These are phyloP conservation scores for Thamnaconus septentrionalis DNA, from an alignment of 2,113 vertebrate species.

Conservation along the genomic window DNA sequence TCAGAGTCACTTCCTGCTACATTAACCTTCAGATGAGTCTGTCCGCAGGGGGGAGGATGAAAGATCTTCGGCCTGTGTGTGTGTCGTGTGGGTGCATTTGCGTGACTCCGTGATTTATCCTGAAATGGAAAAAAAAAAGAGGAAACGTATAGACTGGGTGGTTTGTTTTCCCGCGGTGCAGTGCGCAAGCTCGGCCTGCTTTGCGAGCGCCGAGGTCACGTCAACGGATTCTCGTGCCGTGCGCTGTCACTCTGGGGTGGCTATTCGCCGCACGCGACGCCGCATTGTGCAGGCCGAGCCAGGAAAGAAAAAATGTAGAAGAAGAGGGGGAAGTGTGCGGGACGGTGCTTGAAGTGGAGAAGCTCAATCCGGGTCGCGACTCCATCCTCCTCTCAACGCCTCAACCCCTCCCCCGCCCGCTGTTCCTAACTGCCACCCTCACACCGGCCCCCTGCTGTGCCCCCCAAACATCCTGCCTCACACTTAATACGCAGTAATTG, in stretches of 20 bases:
- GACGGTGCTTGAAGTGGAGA: too few species aligned
- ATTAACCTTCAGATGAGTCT: constrained; percentile 40
- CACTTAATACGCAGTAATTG: too few species aligned
- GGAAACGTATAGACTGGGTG: neutral
- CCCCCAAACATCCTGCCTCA: neutral
- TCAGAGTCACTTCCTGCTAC: constrained; percentile 47
- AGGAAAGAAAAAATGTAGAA: constrained; percentile 1
- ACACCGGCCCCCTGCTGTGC: constrained; percentile 6
- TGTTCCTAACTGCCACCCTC: constrained; percentile 21
- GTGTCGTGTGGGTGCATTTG: neutral
- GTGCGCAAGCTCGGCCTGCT: constrained; percentile 25
- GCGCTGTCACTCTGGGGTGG: constrained; percentile 4
- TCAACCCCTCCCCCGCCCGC: neutral
- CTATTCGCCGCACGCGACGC: constrained; percentile 3
- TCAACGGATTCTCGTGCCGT: constrained; percentile 8
- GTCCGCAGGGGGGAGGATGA: constrained; percentile 34
- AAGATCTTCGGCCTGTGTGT: constrained; percentile 6
- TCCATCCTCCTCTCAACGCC: neutral
- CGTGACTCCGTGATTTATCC: constrained; percentile 19
- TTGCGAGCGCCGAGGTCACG: constrained; percentile 23
- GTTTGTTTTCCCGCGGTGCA: constrained; percentile 37
- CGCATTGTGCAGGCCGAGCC: neutral
- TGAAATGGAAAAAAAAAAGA: constrained; percentile 15
- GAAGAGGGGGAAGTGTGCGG: neutral
- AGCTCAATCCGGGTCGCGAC: too few species aligned